A percentile compares a stretch with the other conserved stretches of the same genome.
Evolutionary conservation across 2,797 vertebrate genomes (phyloP).

Genomic region (Microchirus variegatus): DNA sequence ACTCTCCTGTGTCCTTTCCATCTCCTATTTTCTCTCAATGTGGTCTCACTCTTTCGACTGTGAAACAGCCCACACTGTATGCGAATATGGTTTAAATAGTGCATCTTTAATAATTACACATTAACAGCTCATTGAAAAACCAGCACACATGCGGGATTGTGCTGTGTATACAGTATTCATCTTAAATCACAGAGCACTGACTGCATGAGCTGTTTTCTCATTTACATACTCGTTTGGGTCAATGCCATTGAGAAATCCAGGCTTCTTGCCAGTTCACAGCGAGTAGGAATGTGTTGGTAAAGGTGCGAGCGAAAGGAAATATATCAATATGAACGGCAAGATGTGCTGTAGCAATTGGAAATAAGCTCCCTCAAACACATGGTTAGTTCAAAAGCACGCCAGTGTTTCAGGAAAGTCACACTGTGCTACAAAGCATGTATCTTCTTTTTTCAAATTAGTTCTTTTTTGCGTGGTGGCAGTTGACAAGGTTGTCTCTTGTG

Average conservation of each 20-base stretch:
- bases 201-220: conserved; percentile 53
- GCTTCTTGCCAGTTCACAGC: conserved; percentile 60
- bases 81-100: conserved; percentile 18
- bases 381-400: conserved; percentile 43
- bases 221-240: conserved; percentile 64
- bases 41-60: conserved; percentile 32
- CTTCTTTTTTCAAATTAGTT: conserved; percentile 31
- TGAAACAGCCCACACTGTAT: conserved; percentile 2
- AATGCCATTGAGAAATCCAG: conserved; percentile 53
- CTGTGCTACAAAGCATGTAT: conserved; percentile 36
- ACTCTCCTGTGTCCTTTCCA: conserved; percentile 35
- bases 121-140: conserved; percentile 32
- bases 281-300: conserved; percentile 48
- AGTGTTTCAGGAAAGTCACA: conserved; percentile 41
- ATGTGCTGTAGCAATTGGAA: conserved; percentile 46
- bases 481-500: conserved; percentile 61
- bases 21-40: conserved; percentile 21
- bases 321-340: conserved; percentile 46
- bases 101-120: conserved; percentile 39
- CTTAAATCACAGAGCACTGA: conserved; percentile 55
- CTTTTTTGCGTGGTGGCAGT: conserved; percentile 36
- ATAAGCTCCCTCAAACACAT: conserved; percentile 50
- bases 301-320: background rate
- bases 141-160: conserved; percentile 7
- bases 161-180: conserved; percentile 33